A percentile compares a stretch with the other conserved stretches of the same genome.
phyloP scores from a whole-genome alignment of 2,888 invertebrate species.

The Campopleginae sp. region DNA sequence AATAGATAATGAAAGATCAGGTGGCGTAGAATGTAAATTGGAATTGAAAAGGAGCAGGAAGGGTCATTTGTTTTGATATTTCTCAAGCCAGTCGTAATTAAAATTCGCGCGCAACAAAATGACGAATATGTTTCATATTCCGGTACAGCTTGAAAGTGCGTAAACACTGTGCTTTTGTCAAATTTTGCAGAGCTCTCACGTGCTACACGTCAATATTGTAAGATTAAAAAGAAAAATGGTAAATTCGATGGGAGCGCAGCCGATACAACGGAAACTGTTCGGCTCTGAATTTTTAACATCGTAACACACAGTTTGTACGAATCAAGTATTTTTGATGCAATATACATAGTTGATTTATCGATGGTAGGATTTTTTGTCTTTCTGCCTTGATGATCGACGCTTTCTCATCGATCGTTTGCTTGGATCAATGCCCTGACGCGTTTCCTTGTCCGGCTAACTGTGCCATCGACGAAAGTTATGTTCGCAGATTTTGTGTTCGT shows the following conservation, averaged over 20 bases:
- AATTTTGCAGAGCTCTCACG: constrained; percentile 23
- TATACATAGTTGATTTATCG: constrained; percentile 32
- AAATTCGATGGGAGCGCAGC: not conserved
- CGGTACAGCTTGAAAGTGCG: constrained; percentile 9
- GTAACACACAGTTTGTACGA: constrained; percentile 47
- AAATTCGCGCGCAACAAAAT: constrained; percentile 28
- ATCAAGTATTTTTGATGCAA: constrained; percentile 17
- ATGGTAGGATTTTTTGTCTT: constrained; percentile 7
- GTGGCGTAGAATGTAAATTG: constrained; percentile 45
- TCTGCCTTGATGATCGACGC: not conserved
- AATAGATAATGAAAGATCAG: constrained; percentile 21
- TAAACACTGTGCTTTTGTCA: constrained; percentile 45
- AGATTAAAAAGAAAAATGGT: constrained; percentile 19
- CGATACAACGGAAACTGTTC: not conserved
- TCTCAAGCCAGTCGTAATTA: constrained; percentile 2
- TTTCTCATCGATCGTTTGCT: constrained; percentile 18
- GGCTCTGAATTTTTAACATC: constrained; percentile 18
- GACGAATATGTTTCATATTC: constrained; percentile 24
- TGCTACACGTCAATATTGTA: constrained; percentile 36
- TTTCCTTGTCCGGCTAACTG: not conserved
- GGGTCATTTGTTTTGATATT: constrained; percentile 26
- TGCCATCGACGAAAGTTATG: not conserved
- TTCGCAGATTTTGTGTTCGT: not conserved
- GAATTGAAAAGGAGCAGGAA: constrained; percentile 23
- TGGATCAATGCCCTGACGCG: not conserved